Conservation (phyloP, 2,797 vertebrate genomes). For the Hyperoplus immaculatus region DNA sequence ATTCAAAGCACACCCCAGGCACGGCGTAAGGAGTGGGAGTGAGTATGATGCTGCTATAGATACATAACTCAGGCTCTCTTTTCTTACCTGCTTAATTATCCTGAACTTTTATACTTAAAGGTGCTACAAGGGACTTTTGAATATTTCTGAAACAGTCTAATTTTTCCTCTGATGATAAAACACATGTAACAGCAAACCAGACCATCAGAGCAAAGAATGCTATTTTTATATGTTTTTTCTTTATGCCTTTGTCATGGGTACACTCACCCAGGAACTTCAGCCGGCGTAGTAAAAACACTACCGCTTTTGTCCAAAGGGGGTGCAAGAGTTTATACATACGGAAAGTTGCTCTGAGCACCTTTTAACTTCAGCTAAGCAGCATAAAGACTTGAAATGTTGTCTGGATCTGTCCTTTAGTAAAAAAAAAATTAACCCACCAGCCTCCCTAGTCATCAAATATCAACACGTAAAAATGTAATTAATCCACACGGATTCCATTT, state of each 20-base stretch:
- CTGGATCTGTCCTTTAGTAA: background rate
- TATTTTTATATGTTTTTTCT: too few species aligned
- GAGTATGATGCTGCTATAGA: slow-evolving; percentile 81
- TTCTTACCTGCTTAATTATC: slow-evolving; percentile 3
- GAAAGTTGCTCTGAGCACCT: too few species aligned
- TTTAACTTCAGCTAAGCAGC: background rate
- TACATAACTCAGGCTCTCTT: background rate
- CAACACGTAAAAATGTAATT: background rate
- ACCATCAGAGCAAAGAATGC: too few species aligned
- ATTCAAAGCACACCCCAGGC: slow-evolving; percentile 99
- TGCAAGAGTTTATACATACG: too few species aligned
- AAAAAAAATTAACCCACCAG: background rate
- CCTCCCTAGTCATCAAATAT: background rate
- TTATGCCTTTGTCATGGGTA: too few species aligned
- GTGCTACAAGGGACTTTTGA: too few species aligned
- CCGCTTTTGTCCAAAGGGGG: too few species aligned
- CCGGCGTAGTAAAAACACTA: too few species aligned
- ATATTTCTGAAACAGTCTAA: too few species aligned
- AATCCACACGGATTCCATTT: background rate
- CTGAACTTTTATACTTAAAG: background rate
- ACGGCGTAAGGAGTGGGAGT: slow-evolving; percentile 98
- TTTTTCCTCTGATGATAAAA: too few species aligned
- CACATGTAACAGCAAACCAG: too few species aligned
- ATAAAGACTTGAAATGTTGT: background rate
- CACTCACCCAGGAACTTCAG: too few species aligned